Percentiles rank a stretch among this genome's conserved stretches.
phyloP scores from a whole-genome alignment of 2,797 vertebrate genomes.

The Fundulus diaphanus region DNA sequence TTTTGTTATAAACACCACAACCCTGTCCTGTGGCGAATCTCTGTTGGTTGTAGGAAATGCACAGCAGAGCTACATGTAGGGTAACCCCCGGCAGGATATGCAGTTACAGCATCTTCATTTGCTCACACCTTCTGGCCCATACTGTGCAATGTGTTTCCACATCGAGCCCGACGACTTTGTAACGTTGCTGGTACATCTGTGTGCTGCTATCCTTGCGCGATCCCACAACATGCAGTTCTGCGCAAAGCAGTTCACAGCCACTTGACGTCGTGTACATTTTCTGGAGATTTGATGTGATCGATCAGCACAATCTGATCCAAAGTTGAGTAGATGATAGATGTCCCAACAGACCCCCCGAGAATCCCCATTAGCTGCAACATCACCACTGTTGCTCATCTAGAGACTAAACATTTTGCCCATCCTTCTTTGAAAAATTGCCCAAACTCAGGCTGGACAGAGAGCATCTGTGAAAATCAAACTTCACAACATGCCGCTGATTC shows the following conservation, averaged over 20 bases:
- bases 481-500: neutral
- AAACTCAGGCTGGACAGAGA: neutral
- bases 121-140: slow-evolving; percentile 13
- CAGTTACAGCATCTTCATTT: slow-evolving; percentile 17
- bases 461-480: neutral
- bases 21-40: slow-evolving; percentile 29
- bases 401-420: neutral
- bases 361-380: neutral
- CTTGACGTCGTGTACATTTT: too few relatives aligned
- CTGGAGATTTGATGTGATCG: neutral
- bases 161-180: slow-evolving; percentile 19
- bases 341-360: too few relatives aligned
- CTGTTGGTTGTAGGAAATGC: slow-evolving; percentile 19
- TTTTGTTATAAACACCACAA: slow-evolving; percentile 24
- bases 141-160: slow-evolving; percentile 15
- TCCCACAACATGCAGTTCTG: slow-evolving; percentile 10
- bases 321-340: neutral
- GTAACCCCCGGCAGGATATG: neutral
- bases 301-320: neutral
- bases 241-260: neutral
- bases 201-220: slow-evolving; percentile 25
- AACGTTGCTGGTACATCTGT: slow-evolving; percentile 6
- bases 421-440: too few relatives aligned
- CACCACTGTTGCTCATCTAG: neutral
- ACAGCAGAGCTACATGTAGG: neutral